Evolutionary conservation across 2,888 invertebrate genomes (phyloP), one percentile per base, ranked within the genome.

Genomic region (Onchidella celtica): DNA sequence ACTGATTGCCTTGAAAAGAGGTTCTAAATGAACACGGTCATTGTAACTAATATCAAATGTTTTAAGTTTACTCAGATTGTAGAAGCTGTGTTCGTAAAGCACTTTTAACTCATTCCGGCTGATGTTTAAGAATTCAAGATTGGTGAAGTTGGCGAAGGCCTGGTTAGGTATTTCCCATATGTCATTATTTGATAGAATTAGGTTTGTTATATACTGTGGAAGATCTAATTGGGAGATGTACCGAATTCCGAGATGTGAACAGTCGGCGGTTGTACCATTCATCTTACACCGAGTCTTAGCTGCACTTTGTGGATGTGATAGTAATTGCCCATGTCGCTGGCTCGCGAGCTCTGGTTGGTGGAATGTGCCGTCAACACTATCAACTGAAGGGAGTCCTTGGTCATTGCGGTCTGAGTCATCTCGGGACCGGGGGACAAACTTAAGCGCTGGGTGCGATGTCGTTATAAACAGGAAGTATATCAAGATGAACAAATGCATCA

Each of bases 1-100:
- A 2, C 4, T 17, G n/a, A 74, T 47, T 29, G 63, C 66, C 21
- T 6, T 4, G 4, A 36, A 6, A 27, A 80, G 65, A 36, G 11
- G 6, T 0, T 65, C 55, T 14, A 80, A 24, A 0, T 38, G 17
- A 21, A 80, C 65, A 38, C n/a, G 66, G 14, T 75, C 61, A 36
- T 75, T 81, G 14, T 69, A 9, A 24, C 69, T 81, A 6, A 81
- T 3, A 27, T 69, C 59, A 24, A 81, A 38, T 3, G 6, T 21
- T 3, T 11, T 29, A 17, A 81, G 32, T 1, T 21, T 17, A 9
- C 9, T 3, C 6, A 81, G 47, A 36, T 36, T n/a, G 2, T n/a
- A 29, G 38, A 80, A 80, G 24, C 57, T 68, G 29, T 66, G n/a
- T 29, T 73, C 57, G 21, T 68, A 9, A 29, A 75, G 29, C 1